A percentile compares a stretch with the other conserved stretches of the same genome.
Conservation (phyloP, 2,113 vertebrate species). For the Diadophis punctatus region DNA sequence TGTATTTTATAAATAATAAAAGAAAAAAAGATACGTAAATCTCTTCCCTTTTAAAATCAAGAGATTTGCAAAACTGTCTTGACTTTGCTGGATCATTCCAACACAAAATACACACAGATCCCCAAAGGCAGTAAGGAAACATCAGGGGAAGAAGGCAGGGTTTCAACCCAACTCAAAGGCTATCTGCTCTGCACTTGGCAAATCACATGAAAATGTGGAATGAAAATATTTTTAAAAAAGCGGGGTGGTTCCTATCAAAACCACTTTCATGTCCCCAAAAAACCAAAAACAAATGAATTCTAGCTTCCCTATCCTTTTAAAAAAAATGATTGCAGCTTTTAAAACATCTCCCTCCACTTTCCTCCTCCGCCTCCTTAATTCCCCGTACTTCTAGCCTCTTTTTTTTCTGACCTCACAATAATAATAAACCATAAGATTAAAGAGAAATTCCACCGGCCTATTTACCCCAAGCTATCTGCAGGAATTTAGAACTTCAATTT, state of each 20-base stretch:
- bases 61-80: background rate
- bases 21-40: background rate
- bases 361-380: slow-evolving; percentile 5
- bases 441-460: slow-evolving; percentile 40
- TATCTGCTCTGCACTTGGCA: background rate
- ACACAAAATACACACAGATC: no score
- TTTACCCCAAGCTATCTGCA: slow-evolving; percentile 59
- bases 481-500: slow-evolving; percentile 58
- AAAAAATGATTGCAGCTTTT: slow-evolving; percentile 8
- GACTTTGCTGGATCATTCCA: background rate
- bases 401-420: slow-evolving; percentile 38
- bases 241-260: slow-evolving; percentile 45
- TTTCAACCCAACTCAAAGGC: background rate
- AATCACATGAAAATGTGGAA: slow-evolving; percentile 37
- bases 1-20: no score
- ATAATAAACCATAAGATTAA: slow-evolving; percentile 61
- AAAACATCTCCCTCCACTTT: background rate
- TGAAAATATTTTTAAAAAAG: slow-evolving; percentile 24
- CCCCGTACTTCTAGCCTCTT: slow-evolving; percentile 24
- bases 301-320: slow-evolving; percentile 38
- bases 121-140: background rate
- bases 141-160: background rate
- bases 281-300: slow-evolving; percentile 27
- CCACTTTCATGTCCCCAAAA: slow-evolving; percentile 47
- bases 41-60: background rate